phyloP scores from a whole-genome alignment of 2,797 vertebrate species.

The Oreonectes daqikongensis region DNA sequence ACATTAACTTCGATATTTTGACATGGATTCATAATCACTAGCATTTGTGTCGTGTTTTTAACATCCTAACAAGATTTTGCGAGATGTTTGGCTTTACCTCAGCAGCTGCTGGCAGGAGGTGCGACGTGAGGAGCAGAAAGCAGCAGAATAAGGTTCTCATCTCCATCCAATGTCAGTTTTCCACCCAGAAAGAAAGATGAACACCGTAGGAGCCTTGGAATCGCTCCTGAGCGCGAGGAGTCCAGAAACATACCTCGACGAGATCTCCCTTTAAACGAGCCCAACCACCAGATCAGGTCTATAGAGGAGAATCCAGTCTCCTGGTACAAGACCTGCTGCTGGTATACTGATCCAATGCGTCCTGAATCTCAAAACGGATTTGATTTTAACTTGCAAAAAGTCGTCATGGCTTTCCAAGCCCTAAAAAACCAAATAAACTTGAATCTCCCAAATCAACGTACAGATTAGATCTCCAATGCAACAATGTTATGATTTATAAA shows the following conservation, averaged over 20 bases:
- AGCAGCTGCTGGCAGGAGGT: slow-evolving; percentile 84
- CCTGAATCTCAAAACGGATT: slow-evolving; percentile 35
- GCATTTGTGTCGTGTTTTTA: no score
- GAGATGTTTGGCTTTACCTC: slow-evolving; percentile 81
- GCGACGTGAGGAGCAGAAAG: slow-evolving; percentile 88
- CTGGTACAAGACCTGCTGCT: slow-evolving; percentile 42
- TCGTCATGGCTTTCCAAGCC: slow-evolving; percentile 77
- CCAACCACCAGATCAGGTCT: slow-evolving; percentile 41
- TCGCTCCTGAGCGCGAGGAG: slow-evolving; percentile 86
- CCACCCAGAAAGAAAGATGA: slow-evolving; percentile 78
- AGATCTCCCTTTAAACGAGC: slow-evolving; percentile 65
- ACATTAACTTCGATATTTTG: no score
- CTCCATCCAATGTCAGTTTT: slow-evolving; percentile 84
- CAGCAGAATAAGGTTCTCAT: slow-evolving; percentile 91
- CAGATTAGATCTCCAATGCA: slow-evolving; percentile 5
- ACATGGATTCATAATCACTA: no score
- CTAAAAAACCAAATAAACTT: slow-evolving; percentile 12
- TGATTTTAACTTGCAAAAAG: slow-evolving; percentile 55
- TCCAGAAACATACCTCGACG: slow-evolving; percentile 91
- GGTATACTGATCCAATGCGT: slow-evolving; percentile 61
- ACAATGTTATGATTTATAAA: neutral
- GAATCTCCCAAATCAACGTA: neutral
- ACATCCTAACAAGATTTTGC: slow-evolving; percentile 1
- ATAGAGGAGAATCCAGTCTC: slow-evolving; percentile 9
- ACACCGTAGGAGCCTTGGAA: slow-evolving; percentile 84